phyloP scores from a whole-genome alignment of 1,140 invertebrate species.

The Drosophila melanica region DNA sequence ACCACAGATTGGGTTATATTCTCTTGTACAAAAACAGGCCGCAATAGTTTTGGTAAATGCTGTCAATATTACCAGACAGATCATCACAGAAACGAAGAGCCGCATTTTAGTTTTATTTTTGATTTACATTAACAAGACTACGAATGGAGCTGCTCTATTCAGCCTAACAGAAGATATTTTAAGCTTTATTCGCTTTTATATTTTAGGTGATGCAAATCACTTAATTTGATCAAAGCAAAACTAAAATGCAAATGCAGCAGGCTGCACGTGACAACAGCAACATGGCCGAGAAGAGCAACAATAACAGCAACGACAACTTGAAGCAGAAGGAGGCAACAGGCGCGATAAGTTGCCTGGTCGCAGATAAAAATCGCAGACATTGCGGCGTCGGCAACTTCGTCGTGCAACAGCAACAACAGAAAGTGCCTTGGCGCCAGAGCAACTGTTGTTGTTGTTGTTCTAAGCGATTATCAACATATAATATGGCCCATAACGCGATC shows the following conservation, averaged over 20 bases:
- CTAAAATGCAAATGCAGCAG: conserved; percentile 25
- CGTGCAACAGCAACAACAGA: conserved; percentile 42
- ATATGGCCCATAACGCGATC: conserved; percentile 60
- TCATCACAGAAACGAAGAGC: too few relatives aligned
- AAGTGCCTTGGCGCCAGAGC: conserved; percentile 64
- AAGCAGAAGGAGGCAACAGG: conserved; percentile 9
- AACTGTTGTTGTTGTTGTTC: conserved; percentile 48
- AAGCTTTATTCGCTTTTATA: too few relatives aligned
- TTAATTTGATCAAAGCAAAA: too few relatives aligned
- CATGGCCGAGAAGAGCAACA: conserved; percentile 6
- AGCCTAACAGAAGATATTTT: too few relatives aligned
- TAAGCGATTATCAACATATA: conserved; percentile 41
- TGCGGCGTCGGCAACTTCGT: conserved; percentile 47
- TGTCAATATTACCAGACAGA: too few relatives aligned
- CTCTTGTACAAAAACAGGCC: too few relatives aligned
- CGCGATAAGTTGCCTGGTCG: conserved; percentile 47
- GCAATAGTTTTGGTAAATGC: too few relatives aligned
- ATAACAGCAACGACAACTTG: conserved; percentile 10
- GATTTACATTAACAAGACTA: too few relatives aligned
- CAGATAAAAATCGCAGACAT: conserved; percentile 77
- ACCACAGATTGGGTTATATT: too few relatives aligned
- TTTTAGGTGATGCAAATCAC: too few relatives aligned
- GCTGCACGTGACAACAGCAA: conserved; percentile 44
- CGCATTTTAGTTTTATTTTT: too few relatives aligned
- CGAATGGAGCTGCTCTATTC: too few relatives aligned